Evolutionary conservation across 2,113 vertebrate species (phyloP), one percentile per base, ranked within the genome.

Genomic region (Myodes glareolus): DNA sequence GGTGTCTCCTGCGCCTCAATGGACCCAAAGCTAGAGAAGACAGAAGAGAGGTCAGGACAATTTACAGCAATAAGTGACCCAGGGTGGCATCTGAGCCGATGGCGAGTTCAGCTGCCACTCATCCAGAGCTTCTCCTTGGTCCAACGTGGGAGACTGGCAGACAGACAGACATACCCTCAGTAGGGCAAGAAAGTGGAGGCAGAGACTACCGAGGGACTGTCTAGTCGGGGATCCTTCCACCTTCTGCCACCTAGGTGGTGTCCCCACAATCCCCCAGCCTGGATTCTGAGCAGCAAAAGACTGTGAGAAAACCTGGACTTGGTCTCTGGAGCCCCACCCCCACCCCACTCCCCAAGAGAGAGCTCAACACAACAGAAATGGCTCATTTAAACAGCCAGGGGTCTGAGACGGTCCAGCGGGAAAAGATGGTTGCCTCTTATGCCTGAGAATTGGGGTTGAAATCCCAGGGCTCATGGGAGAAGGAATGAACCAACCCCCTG

Each of bases 31-130:
- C 81, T 45, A n/a, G 8, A 76, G 84, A 52, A 72, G 52, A 68
- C 67, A 31, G 31, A 17, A 61, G 31, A 50, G n/a, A 13, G 14
- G 1, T 17, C 8, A 11, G 23, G 2, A 45, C 4, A 0, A 6
- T 0, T 36, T 25, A 4, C 11, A 16, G 70, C 12, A 55, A 45
- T 1, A 21, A n/a, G 0, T 52, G 11, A 19, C 50, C 47, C 27
- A 2, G 16, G 42, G 25, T 7, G 14, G 25, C 58, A 42, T 85
- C 82, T 31, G 39, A 19, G 13, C 58, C 7, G 3, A 6, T 84
- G 84, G 42, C 12, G 19, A 14, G 31, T 16, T 70, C 13, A 67
- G 65, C 45, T n/a, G 65, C 21, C 85, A 36, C 21, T 50, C 3
- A 2, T 2, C 50, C 52, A 42, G 50, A 36, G n/a, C 68, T 39